Conservation (phyloP, 2,888 invertebrate species). For the Apamea epomidion region DNA sequence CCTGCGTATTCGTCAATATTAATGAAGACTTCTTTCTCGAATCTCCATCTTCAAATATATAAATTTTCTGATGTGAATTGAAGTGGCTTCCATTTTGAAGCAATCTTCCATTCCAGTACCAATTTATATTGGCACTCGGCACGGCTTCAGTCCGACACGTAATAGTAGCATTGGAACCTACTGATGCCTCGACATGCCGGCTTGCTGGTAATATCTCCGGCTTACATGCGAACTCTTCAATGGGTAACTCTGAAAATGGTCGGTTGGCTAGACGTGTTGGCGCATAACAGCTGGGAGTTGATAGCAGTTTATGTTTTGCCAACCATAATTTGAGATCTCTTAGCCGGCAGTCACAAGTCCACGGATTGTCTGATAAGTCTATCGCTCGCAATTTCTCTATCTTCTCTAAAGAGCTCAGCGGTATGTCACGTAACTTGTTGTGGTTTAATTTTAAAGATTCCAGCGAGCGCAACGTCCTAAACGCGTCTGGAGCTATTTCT, state of each 20-base stretch:
- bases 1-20: conserved; percentile 95
- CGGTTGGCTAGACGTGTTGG: conserved; percentile 93
- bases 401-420: conserved; percentile 93
- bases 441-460: conserved; percentile 95
- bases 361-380: conserved; percentile 96
- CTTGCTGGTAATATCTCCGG: conserved; percentile 94
- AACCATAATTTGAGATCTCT: conserved; percentile 96
- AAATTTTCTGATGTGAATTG: conserved; percentile 94
- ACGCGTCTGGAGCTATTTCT: conserved; percentile 93
- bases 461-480: conserved; percentile 94
- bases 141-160: conserved; percentile 95
- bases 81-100: conserved; percentile 95
- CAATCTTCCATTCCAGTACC: conserved; percentile 96
- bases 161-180: conserved; percentile 96
- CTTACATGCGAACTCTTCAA: conserved; percentile 96
- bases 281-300: conserved; percentile 94
- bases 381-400: conserved; percentile 94
- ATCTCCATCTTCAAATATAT: conserved; percentile 94
- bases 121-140: conserved; percentile 95
- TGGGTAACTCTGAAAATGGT: conserved; percentile 93
- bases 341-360: conserved; percentile 96
- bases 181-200: conserved; percentile 94
- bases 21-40: conserved; percentile 94
- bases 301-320: conserved; percentile 93
- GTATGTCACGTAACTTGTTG: conserved; percentile 94